Base-by-base conservation (phyloP, 2,888 invertebrate genomes). In the Protodeltote pygarga region DNA sequence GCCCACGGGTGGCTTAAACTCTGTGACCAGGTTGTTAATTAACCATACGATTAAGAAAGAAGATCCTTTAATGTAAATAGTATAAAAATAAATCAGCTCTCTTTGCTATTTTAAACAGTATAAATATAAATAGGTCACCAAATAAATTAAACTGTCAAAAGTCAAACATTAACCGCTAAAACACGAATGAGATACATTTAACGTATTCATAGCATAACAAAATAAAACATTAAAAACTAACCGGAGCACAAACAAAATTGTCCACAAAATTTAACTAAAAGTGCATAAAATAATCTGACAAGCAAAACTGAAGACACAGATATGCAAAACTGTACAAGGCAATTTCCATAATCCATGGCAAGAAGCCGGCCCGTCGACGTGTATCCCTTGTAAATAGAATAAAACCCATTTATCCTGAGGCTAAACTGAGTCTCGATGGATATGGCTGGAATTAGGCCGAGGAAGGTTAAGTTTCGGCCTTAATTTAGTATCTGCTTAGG, bases 331-430 rank as follows among this genome's bases (percentile, higher is more conserved):
- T 61, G 57, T 60, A 66, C 60, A 57, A 55, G 46, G 35, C 19
- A 51, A 70, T 68, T 70, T 70, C 55, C 68, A 70, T 70, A 70
- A 70, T 70, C 68, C 57, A 44, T 46, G 27, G 52, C 48, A 66
- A 70, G 70, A 49, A 66, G 64, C 55, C 62, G 53, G n/a, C 58
- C n/a, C 49, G 67, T 53, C 59, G 61, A 64, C 66, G 67, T 55
- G 69, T 65, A 52, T 55, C 50, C 50, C 69, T 65, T 66, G 66
- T 70, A 70, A 68, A 68, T 68, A 66, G 64, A 70, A 68, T 70
- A 66, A 70, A 70, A 63, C 57, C 52, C 47, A 59, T 50, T 65
- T 67, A 64, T 62, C 58, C 68, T 42, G 55, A 25, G 64, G 61
- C 54, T 70, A 50, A 50, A 48, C 57, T 45, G 32, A 32, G 23